phyloP scores from a whole-genome alignment of 92 coral and sea anemone genomes.

The Isaurus tuberculatus region DNA sequence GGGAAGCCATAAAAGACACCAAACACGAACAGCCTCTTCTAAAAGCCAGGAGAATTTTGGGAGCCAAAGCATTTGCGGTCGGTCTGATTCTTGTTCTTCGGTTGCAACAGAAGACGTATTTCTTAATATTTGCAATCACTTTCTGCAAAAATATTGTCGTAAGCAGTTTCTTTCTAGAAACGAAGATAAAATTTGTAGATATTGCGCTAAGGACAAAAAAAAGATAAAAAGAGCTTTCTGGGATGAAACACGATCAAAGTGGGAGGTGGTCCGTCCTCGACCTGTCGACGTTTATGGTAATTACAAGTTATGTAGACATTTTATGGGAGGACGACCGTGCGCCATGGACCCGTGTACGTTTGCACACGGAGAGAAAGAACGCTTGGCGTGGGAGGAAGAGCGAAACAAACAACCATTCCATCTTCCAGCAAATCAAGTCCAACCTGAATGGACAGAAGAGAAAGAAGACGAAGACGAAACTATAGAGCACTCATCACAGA shows the following conservation, averaged over 20 bases:
- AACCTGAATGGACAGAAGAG: background rate
- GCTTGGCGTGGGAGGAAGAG: constrained; percentile 73
- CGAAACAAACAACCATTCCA: constrained; percentile 36
- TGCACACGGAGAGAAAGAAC: constrained; percentile 80
- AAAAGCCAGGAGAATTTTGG: background rate
- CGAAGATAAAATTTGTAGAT: constrained; percentile 51
- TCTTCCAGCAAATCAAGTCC: background rate
- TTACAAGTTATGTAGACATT: constrained; percentile 61
- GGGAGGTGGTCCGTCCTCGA: constrained; percentile 64
- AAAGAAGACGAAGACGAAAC: background rate
- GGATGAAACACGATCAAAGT: constrained; percentile 50
- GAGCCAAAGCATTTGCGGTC: background rate
- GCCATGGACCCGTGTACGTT: constrained; percentile 57
- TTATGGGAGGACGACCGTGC: constrained; percentile 43
- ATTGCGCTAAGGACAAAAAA: constrained; percentile 47
- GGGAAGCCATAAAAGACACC: background rate
- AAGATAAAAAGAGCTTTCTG: constrained; percentile 67
- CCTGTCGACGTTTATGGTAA: constrained; percentile 54
- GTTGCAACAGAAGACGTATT: background rate
- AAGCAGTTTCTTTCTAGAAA: background rate
- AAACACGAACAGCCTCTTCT: background rate
- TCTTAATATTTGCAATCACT: constrained; percentile 21
- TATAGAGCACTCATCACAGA: background rate
- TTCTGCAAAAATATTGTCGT: background rate
- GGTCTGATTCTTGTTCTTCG: background rate